Evolutionary conservation across 2,113 vertebrate genomes (phyloP), one percentile per base, ranked within the genome.

Genomic region (Microtus pennsylvanicus): DNA sequence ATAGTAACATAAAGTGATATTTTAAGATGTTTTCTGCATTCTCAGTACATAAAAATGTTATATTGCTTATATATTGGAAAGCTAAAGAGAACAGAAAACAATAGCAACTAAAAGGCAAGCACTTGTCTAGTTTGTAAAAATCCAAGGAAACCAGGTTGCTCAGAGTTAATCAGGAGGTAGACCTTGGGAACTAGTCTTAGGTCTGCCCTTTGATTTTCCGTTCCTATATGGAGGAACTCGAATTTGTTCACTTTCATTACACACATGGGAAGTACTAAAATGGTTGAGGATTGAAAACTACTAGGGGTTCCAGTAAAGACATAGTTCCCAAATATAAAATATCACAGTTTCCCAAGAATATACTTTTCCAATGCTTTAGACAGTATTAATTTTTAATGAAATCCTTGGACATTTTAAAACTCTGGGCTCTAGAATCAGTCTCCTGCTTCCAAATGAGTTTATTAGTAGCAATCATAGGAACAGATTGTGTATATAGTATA

Each of bases 301-400:
- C 85, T 82, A 33, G 70, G 58, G 26, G 24, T 28, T 83, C 14
- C 65, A 81, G 26, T 21, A 83, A 94, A 24, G 30, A 45, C 5
- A 52, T 95, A 35, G 69, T 26, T 24, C 6, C 21, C 55, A 87
- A 89, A 90, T 75, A 24, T 38, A 87, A 90, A 94, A 72, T 19
- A 75, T 67, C 35, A 14, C 28, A 82, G 7, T 86, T 93, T 86
- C 22, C 74, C 55, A 11, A 76, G 22, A 95, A 94, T 85, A 83
- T 14, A 58, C 13, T 94, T 83, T 50, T 70, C 30, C 87, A 0
- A 52, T 77, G 35, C 9, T 93, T 93, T 93, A 24, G 95, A 87
- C 16, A 82, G 10, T 77, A 70, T 26, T 55, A 69, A 81, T 19
- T 94, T 96, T 92, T 8, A 61, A 52, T 87, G 19, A 96, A 96